These are phyloP conservation scores for Actinernus sp. DNA, from an alignment of 92 coral and sea anemone genomes.

Conservation along the genomic window DNA sequence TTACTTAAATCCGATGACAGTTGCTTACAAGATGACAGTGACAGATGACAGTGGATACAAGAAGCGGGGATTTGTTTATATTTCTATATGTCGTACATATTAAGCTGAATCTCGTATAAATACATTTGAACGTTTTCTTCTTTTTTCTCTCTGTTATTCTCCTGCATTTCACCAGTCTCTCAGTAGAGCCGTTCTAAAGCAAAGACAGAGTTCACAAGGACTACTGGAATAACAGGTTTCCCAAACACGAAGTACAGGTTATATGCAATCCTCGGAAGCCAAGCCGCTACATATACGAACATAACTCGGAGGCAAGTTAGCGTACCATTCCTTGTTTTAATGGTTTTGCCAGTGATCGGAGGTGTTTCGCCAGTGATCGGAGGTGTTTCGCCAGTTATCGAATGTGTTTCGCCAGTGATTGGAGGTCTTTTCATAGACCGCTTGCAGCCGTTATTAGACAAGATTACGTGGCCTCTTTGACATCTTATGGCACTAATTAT, in stretches of 20 bases:
- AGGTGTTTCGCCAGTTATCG: too few species aligned
- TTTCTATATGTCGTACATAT: too few species aligned
- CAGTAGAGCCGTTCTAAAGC: too few species aligned
- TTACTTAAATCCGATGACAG: too few species aligned
- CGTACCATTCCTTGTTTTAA: conserved; percentile 22
- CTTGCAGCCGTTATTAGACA: background rate
- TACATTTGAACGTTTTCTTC: too few species aligned
- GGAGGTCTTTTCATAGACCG: background rate
- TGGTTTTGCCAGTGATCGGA: background rate
- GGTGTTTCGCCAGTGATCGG: background rate
- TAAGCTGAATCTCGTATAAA: too few species aligned
- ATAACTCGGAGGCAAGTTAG: conserved; percentile 53
- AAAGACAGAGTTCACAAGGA: conserved; percentile 33
- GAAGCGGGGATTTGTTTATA: too few species aligned
- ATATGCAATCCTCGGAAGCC: conserved; percentile 69
- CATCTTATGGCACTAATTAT: conserved; percentile 52
- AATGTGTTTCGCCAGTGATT: background rate
- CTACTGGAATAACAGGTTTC: conserved; percentile 24
- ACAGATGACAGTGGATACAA: too few species aligned
- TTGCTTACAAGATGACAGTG: too few species aligned
- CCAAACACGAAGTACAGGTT: conserved; percentile 43
- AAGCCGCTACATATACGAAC: conserved; percentile 51
- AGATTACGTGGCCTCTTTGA: conserved; percentile 12
- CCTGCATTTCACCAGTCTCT: conserved; percentile 1
- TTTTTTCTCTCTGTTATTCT: too few species aligned